These are phyloP conservation scores for Synergus laeviventris DNA, from an alignment of 2,888 invertebrate genomes.

Conservation along the genomic window DNA sequence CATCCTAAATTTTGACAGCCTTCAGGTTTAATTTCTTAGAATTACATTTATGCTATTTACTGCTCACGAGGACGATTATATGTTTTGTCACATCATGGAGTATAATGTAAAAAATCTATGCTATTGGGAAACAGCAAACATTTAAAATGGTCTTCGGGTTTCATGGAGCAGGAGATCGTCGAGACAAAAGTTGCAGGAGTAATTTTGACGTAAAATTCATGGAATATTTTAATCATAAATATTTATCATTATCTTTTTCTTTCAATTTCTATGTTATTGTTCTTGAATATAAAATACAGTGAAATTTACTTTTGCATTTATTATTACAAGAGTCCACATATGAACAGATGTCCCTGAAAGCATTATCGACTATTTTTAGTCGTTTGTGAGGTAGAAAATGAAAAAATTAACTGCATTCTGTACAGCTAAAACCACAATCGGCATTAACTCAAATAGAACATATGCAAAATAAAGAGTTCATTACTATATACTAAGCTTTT, in stretches of 20 bases:
- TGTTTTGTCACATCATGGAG: conserved; percentile 70
- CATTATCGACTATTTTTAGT: neutral
- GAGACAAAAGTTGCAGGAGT: conserved; percentile 64
- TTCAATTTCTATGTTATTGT: neutral
- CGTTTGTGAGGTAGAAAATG: neutral
- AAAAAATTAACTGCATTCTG: neutral
- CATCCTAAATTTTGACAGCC: neutral
- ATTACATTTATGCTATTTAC: neutral
- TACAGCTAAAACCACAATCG: no score
- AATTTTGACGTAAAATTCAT: conserved; percentile 56
- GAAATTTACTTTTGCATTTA: conserved; percentile 18
- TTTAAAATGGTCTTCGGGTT: conserved; percentile 67
- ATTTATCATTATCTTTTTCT: neutral
- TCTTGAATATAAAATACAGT: conserved; percentile 18
- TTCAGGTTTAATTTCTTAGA: neutral
- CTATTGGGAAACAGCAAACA: conserved; percentile 74
- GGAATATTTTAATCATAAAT: conserved; percentile 40
- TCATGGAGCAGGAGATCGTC: conserved; percentile 62
- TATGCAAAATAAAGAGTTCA: neutral
- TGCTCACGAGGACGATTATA: conserved; percentile 42
- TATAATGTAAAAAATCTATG: conserved; percentile 69
- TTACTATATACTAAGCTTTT: neutral
- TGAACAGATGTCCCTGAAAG: neutral
- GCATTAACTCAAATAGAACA: neutral
- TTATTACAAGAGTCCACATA: conserved; percentile 12